Conservation (phyloP, 2,888 invertebrate species). For the Polyploca ridens region DNA sequence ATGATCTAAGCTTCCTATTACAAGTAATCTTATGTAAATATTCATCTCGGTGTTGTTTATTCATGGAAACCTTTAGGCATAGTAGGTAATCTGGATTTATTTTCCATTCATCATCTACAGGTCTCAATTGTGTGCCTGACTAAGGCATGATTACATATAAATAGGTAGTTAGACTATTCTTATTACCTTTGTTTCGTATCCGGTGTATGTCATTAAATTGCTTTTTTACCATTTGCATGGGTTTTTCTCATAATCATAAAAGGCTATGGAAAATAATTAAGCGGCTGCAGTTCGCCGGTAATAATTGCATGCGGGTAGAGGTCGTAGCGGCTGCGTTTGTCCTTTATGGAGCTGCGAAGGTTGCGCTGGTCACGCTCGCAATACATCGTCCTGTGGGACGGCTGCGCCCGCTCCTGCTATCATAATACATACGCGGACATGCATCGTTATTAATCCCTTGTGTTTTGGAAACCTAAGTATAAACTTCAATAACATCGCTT, state of each 20-base stretch:
- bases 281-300: slow-evolving; percentile 26
- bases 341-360: slow-evolving; percentile 56
- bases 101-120: slow-evolving; percentile 46
- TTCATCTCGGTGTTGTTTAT: slow-evolving; percentile 28
- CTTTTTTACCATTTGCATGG: slow-evolving; percentile 29
- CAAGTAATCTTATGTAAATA: slow-evolving; percentile 26
- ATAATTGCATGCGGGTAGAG: slow-evolving; percentile 51
- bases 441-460: background rate
- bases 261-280: slow-evolving; percentile 44
- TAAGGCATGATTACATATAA: background rate
- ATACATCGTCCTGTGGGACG: slow-evolving; percentile 49
- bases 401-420: background rate
- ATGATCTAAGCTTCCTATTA: slow-evolving; percentile 4
- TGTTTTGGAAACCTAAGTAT: background rate
- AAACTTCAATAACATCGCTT: background rate
- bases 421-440: slow-evolving; percentile 9
- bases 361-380: slow-evolving; percentile 36
- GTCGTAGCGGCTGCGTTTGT: slow-evolving; percentile 39
- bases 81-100: slow-evolving; percentile 30
- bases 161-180: slow-evolving; percentile 9
- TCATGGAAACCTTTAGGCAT: slow-evolving; percentile 25
- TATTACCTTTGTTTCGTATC: slow-evolving; percentile 40
- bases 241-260: slow-evolving; percentile 37
- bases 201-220: slow-evolving; percentile 28
- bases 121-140: background rate